These are phyloP conservation scores for Myotis lucifugus DNA, from an alignment of 2,113 vertebrate species.

Conservation along the genomic window DNA sequence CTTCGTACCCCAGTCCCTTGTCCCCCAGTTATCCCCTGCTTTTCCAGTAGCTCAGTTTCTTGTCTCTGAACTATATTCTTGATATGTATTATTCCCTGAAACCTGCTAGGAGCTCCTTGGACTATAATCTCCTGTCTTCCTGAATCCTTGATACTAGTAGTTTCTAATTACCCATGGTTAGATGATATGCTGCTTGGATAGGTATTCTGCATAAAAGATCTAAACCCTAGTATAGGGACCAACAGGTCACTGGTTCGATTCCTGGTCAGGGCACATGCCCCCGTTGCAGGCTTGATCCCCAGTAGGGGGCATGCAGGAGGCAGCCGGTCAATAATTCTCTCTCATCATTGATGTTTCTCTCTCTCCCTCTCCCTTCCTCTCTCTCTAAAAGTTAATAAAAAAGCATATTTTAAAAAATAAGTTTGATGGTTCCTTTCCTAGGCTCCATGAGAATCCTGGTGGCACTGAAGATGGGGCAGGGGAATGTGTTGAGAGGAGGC, in stretches of 20 bases:
- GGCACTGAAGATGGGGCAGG: too few species aligned
- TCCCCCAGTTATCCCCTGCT: neutral
- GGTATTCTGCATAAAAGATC: neutral
- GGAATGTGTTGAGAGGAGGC: neutral
- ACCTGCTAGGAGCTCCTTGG: accelerated
- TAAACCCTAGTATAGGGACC: neutral
- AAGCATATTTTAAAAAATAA: neutral
- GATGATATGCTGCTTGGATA: neutral
- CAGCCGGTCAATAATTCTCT: too few species aligned
- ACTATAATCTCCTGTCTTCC: neutral
- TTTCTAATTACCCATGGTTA: neutral
- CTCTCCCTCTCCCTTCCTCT: too few species aligned
- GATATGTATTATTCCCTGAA: neutral
- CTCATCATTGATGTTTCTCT: too few species aligned
- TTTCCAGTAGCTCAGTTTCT: neutral
- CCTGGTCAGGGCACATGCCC: too few species aligned
- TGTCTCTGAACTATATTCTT: neutral
- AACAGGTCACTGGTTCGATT: too few species aligned
- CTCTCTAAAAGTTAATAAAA: too few species aligned
- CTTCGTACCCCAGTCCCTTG: accelerated
- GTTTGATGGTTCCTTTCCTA: neutral
- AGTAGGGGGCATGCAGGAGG: too few species aligned
- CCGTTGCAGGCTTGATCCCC: too few species aligned
- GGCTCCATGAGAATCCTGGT: neutral
- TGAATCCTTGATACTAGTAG: neutral